Evolutionary conservation across 2,888 invertebrate genomes (phyloP), one percentile per base, ranked within the genome.

Genomic region (Acrocyrtus sp.): DNA sequence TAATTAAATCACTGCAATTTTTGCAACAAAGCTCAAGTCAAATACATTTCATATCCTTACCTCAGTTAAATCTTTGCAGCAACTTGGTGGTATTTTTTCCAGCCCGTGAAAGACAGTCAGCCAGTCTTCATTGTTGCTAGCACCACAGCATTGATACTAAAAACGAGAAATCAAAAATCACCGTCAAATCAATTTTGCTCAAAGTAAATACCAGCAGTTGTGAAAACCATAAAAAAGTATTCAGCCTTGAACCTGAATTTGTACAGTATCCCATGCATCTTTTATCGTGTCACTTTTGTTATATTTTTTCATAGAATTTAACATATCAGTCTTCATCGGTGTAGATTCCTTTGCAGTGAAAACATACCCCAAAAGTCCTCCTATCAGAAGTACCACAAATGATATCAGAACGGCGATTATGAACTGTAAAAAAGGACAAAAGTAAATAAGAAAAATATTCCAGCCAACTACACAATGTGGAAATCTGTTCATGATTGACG

Each of bases 361-460:
- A 57, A 96, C 94, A 84, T 94, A 95, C 62, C 94, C 93, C 66
- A 96, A 87, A 76, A 96, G 92, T 48, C 95, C 96, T 41, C 95
- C 95, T 73, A 96, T 91, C 78, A 96, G 86, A 90, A 96, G 92
- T 76, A 92, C 92, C 76, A 96, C 91, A 86, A 96, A 95, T 81
- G 96, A 90, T 80, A 96, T 87, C 83, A 96, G 91, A 58, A 96
- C 88, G 24, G 94, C 88, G 81, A 95, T 92, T 86, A 95, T 95
- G 85, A 95, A 95, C 95, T 95, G 87, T 48, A 89, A 57, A 77
- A 79, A 80, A 77, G 48, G 56, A 72, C 78, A 63, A 66, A 67
- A 41, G 22, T n/a, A 27, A 54, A 57, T 39, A 6, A 41, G 21
- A 27, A 8, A n/a, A n/a, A n/a, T n/a, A n/a, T n/a, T n/a, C n/a